Conservation (phyloP, 2,888 invertebrate species). For the Argyra leucocephala region DNA sequence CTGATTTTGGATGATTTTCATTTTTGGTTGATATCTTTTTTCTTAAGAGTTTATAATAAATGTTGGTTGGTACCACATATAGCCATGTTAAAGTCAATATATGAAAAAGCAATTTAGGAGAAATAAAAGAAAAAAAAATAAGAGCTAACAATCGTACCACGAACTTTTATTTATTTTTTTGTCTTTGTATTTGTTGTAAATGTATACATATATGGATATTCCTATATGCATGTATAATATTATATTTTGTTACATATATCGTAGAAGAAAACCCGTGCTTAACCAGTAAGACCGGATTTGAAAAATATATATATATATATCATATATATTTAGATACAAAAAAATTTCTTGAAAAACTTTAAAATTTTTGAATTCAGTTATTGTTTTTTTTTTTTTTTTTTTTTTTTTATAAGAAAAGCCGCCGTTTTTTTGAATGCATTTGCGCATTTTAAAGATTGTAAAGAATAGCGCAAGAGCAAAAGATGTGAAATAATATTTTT, state of each 20-base stretch:
- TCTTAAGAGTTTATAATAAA: no score
- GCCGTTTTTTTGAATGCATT: background rate
- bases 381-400: background rate
- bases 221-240: background rate
- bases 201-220: background rate
- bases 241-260: background rate
- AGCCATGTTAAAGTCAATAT: no score
- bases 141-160: no score
- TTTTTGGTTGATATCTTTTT: no score
- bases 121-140: no score
- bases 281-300: background rate
- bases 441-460: background rate
- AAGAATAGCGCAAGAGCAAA: slow-evolving; percentile 4
- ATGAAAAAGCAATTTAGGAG: no score
- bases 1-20: no score
- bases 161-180: no score
- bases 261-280: background rate
- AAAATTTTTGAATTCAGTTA: background rate
- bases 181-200: no score
- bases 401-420: background rate
- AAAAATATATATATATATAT: background rate
- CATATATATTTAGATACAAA: no score
- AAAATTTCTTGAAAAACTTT: background rate
- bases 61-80: no score
- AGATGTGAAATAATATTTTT: background rate